These are phyloP conservation scores for Notocelia uddmanniana DNA, from an alignment of 2,888 invertebrate species.

Conservation along the genomic window DNA sequence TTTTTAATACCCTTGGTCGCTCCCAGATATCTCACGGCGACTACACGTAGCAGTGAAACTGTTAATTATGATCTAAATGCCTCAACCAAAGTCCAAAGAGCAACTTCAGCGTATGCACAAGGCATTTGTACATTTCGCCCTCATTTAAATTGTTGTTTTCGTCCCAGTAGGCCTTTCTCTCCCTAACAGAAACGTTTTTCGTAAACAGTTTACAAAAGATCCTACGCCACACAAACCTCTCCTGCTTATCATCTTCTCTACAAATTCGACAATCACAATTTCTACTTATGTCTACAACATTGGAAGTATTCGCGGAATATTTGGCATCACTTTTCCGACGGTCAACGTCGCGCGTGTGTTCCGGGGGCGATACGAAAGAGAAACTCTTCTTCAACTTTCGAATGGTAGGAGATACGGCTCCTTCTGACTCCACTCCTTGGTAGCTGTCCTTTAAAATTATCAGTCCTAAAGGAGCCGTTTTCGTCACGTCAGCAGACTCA, in stretches of 20 bases:
- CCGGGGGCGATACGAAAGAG: constrained; percentile 48
- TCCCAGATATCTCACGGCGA: too few species aligned
- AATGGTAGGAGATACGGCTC: constrained; percentile 51
- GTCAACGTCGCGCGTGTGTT: constrained; percentile 54
- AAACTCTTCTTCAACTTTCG: constrained; percentile 57
- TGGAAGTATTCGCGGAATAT: constrained; percentile 63
- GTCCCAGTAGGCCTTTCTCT: constrained; percentile 70
- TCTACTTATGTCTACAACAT: constrained; percentile 65
- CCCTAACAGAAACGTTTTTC: constrained; percentile 64
- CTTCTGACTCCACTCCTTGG: constrained; percentile 48
- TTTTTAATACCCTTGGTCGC: too few species aligned
- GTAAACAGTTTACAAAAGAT: constrained; percentile 67
- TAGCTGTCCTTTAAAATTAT: constrained; percentile 51
- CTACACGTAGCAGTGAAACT: background rate
- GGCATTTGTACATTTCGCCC: constrained; percentile 73
- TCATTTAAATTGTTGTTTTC: constrained; percentile 73
- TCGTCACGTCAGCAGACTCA: constrained; percentile 47
- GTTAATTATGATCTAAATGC: constrained; percentile 75
- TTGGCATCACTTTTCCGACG: constrained; percentile 62
- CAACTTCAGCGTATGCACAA: constrained; percentile 75
- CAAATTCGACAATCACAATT: constrained; percentile 79
- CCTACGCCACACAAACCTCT: constrained; percentile 62
- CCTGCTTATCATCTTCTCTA: constrained; percentile 61
- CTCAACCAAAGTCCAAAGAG: constrained; percentile 81
- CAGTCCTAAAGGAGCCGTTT: constrained; percentile 46